Evolutionary conservation across 1,140 invertebrate genomes (phyloP), one percentile per base, ranked within the genome.

Genomic region (Eupristina koningsbergeri): DNA sequence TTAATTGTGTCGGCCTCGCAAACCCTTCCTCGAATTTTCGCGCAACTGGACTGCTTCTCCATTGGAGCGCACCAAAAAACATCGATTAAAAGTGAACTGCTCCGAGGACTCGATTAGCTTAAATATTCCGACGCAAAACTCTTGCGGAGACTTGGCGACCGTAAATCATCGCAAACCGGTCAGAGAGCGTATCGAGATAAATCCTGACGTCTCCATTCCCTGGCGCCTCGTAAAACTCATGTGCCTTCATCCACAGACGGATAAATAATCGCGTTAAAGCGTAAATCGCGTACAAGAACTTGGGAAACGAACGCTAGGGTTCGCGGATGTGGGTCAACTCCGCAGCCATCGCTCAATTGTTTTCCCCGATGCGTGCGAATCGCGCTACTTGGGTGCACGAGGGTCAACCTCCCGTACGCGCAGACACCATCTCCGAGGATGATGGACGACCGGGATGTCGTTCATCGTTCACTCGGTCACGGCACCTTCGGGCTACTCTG

Each of bases 251-350:
- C 50, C 50, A 9, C 22, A 58, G 53, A 5, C 22, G 53, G 53
- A 58, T 58, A 58, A 58, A 26, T 58, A 58, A 58, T 3, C 53
- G 47, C 47, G 47, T 50, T 15, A 17, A 17, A 45, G 41, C 41
- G 5, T 45, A 45, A 8, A 17, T n/a, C 1, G 47, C 47, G 47
- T 17, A 36, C 31, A 22, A 26, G 31, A 26, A 71, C 67, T 41
- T n/a, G 67, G 22, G 6, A 73, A 45, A n/a, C 39, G 41, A 5
- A 11, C 41, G 41, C 7, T 5, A 13, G 29, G 47, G 15, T 53
- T 50, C 31, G 47, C 63, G 64, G 45, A 81, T 73, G 47, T 81
- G 36, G 79, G 79, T 81, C 79, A 73, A 19, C 53, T 26, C 11
- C 22, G 53, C 53, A 13, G 19, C 39, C 39, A 31, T 17, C 22